phyloP scores from a whole-genome alignment of 2,888 invertebrate species.

The Darwinula stevensoni region DNA sequence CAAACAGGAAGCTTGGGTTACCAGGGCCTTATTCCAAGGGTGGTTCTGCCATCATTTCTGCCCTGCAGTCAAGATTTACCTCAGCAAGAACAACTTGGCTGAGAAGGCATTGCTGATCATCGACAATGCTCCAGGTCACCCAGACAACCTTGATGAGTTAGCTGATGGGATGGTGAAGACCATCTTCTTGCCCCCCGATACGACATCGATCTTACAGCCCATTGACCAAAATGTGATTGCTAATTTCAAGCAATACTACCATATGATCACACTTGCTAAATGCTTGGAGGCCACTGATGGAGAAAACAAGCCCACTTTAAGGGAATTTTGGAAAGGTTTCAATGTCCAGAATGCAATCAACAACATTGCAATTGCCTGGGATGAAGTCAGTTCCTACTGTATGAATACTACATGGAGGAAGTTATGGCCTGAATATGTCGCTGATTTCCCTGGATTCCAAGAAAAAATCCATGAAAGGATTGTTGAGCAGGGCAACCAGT shows the following conservation, averaged over 20 bases:
- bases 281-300: constrained; percentile 12
- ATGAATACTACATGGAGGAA: not conserved
- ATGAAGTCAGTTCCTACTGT: not conserved
- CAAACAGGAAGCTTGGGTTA: constrained; percentile 6
- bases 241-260: constrained; percentile 14
- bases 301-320: constrained; percentile 11
- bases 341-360: not conserved
- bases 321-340: constrained; percentile 13
- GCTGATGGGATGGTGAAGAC: not conserved
- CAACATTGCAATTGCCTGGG: not conserved
- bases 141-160: constrained; percentile 1
- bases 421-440: not conserved
- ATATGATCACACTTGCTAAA: constrained; percentile 11
- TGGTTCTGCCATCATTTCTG: constrained; percentile 9
- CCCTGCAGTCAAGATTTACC: constrained; percentile 12
- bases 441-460: too few species aligned
- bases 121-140: constrained; percentile 12
- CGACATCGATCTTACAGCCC: constrained; percentile 12
- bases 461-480: not conserved
- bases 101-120: constrained; percentile 12
- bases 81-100: constrained; percentile 12
- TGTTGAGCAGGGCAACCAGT: not conserved
- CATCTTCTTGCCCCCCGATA: constrained; percentile 8
- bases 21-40: constrained; percentile 6
- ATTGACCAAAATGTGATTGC: constrained; percentile 12